phyloP scores from a whole-genome alignment of 2,888 invertebrate genomes.

The Tridacna gigas region DNA sequence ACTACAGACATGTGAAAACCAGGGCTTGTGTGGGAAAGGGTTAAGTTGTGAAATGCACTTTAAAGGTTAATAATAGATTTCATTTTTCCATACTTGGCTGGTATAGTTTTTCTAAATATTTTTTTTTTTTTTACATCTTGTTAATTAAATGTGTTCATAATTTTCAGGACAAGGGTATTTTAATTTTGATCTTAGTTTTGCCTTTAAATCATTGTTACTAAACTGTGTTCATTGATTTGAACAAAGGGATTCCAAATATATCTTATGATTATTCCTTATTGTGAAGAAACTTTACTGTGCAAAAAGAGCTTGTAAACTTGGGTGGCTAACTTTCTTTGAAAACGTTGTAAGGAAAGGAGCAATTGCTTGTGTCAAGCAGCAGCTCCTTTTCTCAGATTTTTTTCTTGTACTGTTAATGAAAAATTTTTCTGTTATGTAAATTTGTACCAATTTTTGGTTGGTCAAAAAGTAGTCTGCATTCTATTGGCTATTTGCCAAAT shows the following conservation, averaged over 20 bases:
- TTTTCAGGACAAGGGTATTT: neutral
- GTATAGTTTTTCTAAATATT: neutral
- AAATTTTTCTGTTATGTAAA: too few relatives aligned
- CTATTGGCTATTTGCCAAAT: too few relatives aligned
- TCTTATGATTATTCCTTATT: too few relatives aligned
- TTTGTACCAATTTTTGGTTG: too few relatives aligned
- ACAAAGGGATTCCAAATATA: neutral
- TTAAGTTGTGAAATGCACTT: too few relatives aligned
- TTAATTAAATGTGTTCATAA: neutral
- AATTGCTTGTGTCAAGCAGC: neutral
- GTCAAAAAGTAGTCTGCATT: too few relatives aligned
- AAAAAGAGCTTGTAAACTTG: too few relatives aligned
- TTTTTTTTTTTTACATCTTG: neutral
- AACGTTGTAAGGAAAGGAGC: neutral
- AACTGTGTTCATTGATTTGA: neutral
- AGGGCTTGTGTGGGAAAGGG: too few relatives aligned
- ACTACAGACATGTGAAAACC: too few relatives aligned
- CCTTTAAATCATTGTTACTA: conserved; percentile 1
- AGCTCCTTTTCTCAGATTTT: neutral
- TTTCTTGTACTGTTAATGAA: neutral
- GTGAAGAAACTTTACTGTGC: too few relatives aligned
- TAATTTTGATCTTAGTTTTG: neutral
- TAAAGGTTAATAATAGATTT: too few relatives aligned
- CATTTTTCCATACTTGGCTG: neutral
- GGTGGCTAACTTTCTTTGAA: too few relatives aligned